Evolutionary conservation across 2,113 vertebrate species (phyloP).

Genomic region (Ciconia maguari): DNA sequence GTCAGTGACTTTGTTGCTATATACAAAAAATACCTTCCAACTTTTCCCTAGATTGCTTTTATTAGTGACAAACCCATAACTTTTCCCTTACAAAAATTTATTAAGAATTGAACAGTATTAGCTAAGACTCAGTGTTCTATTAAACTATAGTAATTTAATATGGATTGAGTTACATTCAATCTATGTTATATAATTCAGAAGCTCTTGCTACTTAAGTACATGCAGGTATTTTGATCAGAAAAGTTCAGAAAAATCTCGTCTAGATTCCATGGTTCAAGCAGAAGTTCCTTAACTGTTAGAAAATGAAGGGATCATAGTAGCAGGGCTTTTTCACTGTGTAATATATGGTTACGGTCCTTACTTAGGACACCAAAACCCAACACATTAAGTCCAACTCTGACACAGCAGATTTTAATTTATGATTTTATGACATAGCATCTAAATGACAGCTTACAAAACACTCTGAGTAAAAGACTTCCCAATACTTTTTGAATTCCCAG

Average conservation of each 20-base stretch:
- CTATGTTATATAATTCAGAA: neutral
- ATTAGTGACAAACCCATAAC: neutral
- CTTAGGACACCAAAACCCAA: neutral
- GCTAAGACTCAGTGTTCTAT: neutral
- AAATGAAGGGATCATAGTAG: neutral
- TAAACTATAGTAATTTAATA: neutral
- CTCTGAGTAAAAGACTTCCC: neutral
- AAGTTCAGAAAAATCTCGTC: neutral
- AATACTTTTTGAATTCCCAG: neutral
- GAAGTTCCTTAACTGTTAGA: neutral
- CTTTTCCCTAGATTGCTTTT: neutral
- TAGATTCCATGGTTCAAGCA: neutral
- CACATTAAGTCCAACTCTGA: neutral
- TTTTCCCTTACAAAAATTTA: neutral
- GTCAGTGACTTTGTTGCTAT: neutral
- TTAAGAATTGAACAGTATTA: neutral
- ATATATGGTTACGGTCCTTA: neutral
- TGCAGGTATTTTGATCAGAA: neutral
- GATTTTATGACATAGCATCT: neutral
- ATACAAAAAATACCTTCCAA: neutral
- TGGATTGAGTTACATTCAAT: neutral
- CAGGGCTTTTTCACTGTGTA: neutral
- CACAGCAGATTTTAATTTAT: neutral
- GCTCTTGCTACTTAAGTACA: neutral
- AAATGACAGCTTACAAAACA: neutral